Conservation (phyloP, 2,888 invertebrate species). For the Cheilosia pagana region DNA sequence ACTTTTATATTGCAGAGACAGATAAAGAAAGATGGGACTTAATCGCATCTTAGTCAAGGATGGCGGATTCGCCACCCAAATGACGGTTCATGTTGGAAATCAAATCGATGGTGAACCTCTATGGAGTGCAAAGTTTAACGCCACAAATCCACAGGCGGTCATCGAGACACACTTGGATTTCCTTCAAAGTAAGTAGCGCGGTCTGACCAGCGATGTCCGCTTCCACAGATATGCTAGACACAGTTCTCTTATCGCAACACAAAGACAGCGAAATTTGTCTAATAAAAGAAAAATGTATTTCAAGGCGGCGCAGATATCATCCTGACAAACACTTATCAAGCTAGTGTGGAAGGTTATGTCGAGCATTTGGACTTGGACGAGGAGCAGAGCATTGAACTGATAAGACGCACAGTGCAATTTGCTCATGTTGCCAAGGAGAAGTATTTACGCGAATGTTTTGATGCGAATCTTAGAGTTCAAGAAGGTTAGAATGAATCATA, state of each 20-base stretch:
- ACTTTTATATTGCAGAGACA: constrained; percentile 22
- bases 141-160: constrained; percentile 91
- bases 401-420: constrained; percentile 89
- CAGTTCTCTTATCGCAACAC: too few species aligned
- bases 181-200: constrained; percentile 86
- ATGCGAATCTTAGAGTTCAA: constrained; percentile 78
- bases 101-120: constrained; percentile 93
- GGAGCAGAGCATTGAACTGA: constrained; percentile 88
- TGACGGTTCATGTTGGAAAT: constrained; percentile 89
- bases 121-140: constrained; percentile 94
- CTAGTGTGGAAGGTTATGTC: constrained; percentile 90
- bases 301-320: constrained; percentile 95
- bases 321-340: constrained; percentile 95
- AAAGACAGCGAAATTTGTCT: too few species aligned
- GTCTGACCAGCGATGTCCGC: neutral
- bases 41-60: constrained; percentile 85
- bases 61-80: constrained; percentile 93
- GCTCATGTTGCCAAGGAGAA: constrained; percentile 89
- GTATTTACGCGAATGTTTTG: constrained; percentile 85
- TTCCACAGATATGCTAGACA: neutral
- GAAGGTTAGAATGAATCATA: constrained; percentile 57
- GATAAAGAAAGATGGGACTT: constrained; percentile 77
- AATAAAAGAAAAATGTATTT: constrained; percentile 62
- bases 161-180: constrained; percentile 92
- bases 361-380: constrained; percentile 88